Conservation (phyloP, 2,797 vertebrate genomes). For the Sebastes taczanowskii region DNA sequence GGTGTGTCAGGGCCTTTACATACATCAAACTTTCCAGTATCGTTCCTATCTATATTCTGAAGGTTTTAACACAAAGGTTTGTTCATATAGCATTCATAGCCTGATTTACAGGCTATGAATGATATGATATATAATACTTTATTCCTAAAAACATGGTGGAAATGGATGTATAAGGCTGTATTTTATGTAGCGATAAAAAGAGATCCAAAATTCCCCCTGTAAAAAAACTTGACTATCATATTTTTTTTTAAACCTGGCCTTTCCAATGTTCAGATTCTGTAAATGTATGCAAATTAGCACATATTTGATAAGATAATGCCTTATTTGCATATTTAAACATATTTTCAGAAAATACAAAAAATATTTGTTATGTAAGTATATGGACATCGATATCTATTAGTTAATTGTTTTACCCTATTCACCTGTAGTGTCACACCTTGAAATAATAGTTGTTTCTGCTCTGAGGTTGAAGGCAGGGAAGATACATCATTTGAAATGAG, state of each 20-base stretch:
- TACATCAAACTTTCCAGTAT: background rate
- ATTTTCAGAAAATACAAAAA: background rate
- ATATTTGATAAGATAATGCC: background rate
- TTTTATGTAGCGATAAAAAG: accelerated
- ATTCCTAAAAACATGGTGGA: background rate
- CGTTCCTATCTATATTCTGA: background rate
- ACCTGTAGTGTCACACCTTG: background rate
- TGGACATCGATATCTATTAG: background rate
- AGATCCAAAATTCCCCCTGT: background rate
- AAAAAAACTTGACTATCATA: accelerated
- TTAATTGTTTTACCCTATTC: background rate
- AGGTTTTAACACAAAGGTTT: background rate
- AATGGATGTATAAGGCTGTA: background rate
- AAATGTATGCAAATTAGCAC: no score
- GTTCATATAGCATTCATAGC: background rate
- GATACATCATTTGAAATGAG: conserved; percentile 37
- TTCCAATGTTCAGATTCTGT: no score
- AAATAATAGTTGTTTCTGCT: background rate
- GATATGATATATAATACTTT: background rate
- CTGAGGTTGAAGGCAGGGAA: background rate
- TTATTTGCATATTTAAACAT: background rate
- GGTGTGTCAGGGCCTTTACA: background rate
- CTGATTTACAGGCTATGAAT: background rate
- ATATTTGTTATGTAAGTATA: background rate
- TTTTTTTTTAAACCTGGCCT: no score